These are phyloP conservation scores for Celastrina argiolus DNA, from an alignment of 2,888 invertebrate genomes.

Conservation along the genomic window DNA sequence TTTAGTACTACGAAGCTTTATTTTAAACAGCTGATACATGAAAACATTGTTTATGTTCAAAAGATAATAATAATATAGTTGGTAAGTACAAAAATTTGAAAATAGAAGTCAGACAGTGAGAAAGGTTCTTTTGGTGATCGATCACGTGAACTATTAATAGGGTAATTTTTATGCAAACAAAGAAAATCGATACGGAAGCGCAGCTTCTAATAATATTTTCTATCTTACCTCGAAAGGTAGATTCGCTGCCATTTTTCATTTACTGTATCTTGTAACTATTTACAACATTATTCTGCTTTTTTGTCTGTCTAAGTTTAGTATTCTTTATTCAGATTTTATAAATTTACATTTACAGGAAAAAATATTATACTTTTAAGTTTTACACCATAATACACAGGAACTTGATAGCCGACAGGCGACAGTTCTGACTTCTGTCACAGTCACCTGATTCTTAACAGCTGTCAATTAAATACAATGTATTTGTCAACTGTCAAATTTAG, in stretches of 20 bases:
- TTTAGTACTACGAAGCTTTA: background rate
- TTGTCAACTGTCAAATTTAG: background rate
- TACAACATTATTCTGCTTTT: constrained; percentile 15
- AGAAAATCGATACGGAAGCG: constrained; percentile 36
- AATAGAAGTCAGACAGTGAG: constrained; percentile 5
- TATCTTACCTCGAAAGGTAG: constrained; percentile 61
- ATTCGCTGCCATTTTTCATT: constrained; percentile 39
- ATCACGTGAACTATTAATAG: constrained; percentile 64
- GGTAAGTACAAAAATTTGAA: background rate
- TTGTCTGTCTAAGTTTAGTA: background rate
- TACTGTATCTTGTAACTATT: background rate
- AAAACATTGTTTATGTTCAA: background rate
- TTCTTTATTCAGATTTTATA: background rate
- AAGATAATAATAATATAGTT: background rate
- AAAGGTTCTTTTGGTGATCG: constrained; percentile 14
- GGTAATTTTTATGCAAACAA: constrained; percentile 46
- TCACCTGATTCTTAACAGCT: constrained; percentile 2
- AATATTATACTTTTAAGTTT: background rate
- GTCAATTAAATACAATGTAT: background rate
- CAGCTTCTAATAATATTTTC: constrained; percentile 25
- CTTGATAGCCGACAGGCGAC: background rate
- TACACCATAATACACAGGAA: background rate
- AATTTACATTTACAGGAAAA: background rate
- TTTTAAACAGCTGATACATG: background rate
- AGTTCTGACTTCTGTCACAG: constrained; percentile 2